Conservation (phyloP, 2,888 invertebrate species). For the Anodontia alba region DNA sequence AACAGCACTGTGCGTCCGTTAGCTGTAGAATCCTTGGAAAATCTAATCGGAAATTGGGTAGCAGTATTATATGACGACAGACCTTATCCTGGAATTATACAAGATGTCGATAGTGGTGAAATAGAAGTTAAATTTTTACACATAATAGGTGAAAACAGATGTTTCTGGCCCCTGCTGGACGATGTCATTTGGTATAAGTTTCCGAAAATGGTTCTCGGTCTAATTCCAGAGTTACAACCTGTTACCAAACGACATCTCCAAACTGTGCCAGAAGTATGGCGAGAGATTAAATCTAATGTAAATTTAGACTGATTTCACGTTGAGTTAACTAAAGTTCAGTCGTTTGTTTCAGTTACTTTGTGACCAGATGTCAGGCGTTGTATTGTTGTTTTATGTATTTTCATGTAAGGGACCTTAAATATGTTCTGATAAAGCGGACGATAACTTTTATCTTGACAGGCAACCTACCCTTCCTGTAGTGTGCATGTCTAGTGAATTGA, state of each 20-base stretch:
- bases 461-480: no score
- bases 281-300: background rate
- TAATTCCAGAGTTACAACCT: background rate
- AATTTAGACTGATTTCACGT: background rate
- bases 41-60: conserved; percentile 19
- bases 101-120: conserved; percentile 36
- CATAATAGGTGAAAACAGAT: background rate
- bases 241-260: background rate
- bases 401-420: no score
- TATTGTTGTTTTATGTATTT: no score
- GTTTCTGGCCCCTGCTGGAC: background rate
- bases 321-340: no score
- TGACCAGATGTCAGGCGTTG: no score
- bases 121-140: conserved; percentile 19
- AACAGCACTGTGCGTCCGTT: no score
- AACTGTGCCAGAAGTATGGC: background rate
- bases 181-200: background rate
- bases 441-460: no score
- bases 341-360: no score
- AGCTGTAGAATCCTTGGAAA: conserved; percentile 17
- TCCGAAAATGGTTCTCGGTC: background rate
- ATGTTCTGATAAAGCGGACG: no score
- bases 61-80: conserved; percentile 37
- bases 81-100: conserved; percentile 41
- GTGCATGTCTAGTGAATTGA: no score